Conservation (phyloP, 2,797 vertebrate species). For the Nothura maculosa region DNA sequence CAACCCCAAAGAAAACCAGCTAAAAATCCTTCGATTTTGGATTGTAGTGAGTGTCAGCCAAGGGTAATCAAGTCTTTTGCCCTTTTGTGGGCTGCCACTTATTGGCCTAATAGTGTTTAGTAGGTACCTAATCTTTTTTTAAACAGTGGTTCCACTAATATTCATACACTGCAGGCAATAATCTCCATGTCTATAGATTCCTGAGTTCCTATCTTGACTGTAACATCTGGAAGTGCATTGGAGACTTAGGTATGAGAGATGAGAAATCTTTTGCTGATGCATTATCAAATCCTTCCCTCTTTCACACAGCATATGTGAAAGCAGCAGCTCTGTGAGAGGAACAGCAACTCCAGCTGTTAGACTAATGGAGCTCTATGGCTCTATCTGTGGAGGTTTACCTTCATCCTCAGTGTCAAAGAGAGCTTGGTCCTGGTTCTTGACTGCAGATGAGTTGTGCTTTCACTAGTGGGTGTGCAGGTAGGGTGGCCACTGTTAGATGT, state of each 20-base stretch:
- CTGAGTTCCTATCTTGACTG: not conserved
- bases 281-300: not conserved
- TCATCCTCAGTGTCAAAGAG: fast-evolving
- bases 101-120: not conserved
- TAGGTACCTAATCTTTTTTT: not conserved
- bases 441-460: not conserved
- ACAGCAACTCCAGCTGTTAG: no score
- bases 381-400: not conserved
- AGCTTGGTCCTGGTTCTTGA: fast-evolving
- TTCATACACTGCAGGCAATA: not conserved
- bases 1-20: not conserved
- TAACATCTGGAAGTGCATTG: fast-evolving
- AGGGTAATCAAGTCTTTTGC: not conserved
- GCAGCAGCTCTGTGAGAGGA: not conserved
- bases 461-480: not conserved
- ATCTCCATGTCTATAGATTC: not conserved
- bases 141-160: not conserved
- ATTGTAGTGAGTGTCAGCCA: slow-evolving; percentile 1
- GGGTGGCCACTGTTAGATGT: not conserved
- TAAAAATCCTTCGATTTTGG: not conserved
- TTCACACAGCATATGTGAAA: not conserved
- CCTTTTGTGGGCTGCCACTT: not conserved
- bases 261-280: not conserved
- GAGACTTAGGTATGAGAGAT: fast-evolving
- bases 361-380: not conserved